Conservation (phyloP, 2,113 vertebrate genomes). For the Psilopsiagon aymara region DNA sequence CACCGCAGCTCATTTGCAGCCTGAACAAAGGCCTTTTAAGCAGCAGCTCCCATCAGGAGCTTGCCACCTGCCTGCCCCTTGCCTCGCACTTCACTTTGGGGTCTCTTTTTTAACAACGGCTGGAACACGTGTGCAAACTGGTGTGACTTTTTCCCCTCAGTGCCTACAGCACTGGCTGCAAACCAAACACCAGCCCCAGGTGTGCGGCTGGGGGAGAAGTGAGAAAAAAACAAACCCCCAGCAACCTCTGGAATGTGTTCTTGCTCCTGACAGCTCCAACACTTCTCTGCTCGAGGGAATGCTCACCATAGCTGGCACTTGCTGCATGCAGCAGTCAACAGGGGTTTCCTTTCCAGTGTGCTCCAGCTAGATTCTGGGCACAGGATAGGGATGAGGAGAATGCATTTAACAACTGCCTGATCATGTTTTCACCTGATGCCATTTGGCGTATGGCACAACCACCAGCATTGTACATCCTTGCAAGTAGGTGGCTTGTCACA, state of each 20-base stretch:
- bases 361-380: not conserved
- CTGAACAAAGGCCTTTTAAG: conserved; percentile 33
- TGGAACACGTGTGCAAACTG: conserved; percentile 38
- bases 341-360: not conserved
- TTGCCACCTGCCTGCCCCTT: conserved; percentile 64
- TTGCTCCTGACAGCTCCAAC: conserved; percentile 32
- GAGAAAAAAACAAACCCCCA: not conserved
- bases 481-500: not conserved
- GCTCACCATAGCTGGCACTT: not conserved
- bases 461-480: rapidly evolving
- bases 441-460: not conserved
- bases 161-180: conserved; percentile 25
- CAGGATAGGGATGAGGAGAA: not conserved
- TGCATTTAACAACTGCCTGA: not conserved
- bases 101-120: conserved; percentile 44
- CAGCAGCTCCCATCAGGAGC: conserved; percentile 32
- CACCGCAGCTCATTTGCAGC: not conserved
- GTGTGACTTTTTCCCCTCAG: not conserved
- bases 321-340: not conserved
- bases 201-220: conserved; percentile 52
- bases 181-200: conserved; percentile 12
- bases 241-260: conserved; percentile 64
- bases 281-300: not conserved
- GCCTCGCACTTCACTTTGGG: not conserved
- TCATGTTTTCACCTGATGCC: not conserved